A percentile compares a stretch with the other conserved stretches of the same genome.
phyloP scores from a whole-genome alignment of 2,113 vertebrate species.

The cat (Felis catus) region F.catus_Fca126_mat1.0 CM031421.1:30761001-30761500 shows the following conservation, averaged over 20 bases:
- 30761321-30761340: rapidly evolving
- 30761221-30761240: neutral
- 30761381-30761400: neutral
- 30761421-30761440: neutral
- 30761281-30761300: neutral
- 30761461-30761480: neutral
- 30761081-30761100: neutral
- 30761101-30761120: neutral
- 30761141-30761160: neutral
- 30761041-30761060: neutral
- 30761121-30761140: neutral
- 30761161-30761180: neutral
- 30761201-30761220: neutral
- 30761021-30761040: neutral
- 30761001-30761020: neutral
- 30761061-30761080: neutral
- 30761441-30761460: neutral
- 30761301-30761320: neutral
- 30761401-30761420: neutral
- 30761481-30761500: neutral
- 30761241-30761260: neutral
- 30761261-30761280: neutral
- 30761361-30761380: neutral
- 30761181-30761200: neutral
- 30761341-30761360: neutral